These are phyloP conservation scores for Pseudopleuronectes americanus DNA, from an alignment of 2,797 vertebrate species.

Conservation along the genomic window DNA sequence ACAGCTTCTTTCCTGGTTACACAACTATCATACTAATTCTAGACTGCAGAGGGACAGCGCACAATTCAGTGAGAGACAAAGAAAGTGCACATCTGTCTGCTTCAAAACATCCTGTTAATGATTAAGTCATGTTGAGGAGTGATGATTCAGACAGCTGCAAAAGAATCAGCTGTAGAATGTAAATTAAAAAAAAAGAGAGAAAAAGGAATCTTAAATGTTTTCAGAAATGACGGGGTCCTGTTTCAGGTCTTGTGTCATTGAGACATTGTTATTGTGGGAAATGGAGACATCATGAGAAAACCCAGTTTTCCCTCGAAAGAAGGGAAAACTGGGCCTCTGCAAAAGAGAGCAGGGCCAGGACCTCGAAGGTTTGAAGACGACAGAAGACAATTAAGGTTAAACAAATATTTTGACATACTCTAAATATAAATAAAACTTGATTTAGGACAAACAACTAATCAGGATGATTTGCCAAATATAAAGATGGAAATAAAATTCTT, in stretches of 20 bases:
- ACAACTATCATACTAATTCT: constrained; percentile 6
- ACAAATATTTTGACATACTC: neutral
- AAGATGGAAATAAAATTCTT: neutral
- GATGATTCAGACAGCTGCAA: neutral
- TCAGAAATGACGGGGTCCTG: neutral
- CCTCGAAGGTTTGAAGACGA: neutral
- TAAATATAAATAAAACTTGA: constrained; percentile 7
- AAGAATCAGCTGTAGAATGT: neutral
- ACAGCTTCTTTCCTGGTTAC: neutral
- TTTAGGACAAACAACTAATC: neutral
- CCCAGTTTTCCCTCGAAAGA: constrained; percentile 2
- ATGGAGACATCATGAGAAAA: neutral
- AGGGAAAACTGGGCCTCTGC: neutral
- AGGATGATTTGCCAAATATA: neutral
- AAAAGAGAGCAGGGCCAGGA: neutral
- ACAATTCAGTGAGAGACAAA: neutral
- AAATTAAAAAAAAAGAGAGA: neutral
- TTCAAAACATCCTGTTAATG: neutral
- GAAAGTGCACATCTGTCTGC: neutral
- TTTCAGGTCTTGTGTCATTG: neutral
- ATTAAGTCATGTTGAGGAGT: neutral
- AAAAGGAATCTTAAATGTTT: neutral
- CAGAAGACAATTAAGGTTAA: neutral
- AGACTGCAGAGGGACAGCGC: neutral
- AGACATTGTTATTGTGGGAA: neutral